Base-by-base conservation (phyloP, 2,888 invertebrate species). In the Agonum fuliginosum region DNA sequence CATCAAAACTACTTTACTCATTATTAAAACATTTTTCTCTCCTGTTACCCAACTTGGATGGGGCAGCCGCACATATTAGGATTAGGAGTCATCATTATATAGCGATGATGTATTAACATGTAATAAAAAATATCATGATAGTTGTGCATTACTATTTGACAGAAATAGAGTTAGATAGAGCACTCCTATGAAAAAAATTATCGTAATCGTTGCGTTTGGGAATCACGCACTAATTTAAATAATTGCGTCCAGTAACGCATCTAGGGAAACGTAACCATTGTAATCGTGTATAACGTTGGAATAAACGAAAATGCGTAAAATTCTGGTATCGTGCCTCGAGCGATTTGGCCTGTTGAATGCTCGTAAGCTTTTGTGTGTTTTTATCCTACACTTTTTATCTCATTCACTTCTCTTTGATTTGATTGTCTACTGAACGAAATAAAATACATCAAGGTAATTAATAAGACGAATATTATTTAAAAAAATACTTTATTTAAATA, bases 271-370 rank as follows among this genome's bases (percentile, higher is more conserved):
- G 58, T 62, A 62, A 14, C 30, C 58, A 27, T 30, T 19, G 17
- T 5, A 30, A n/a, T n/a, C n/a, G n/a, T 6, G 8, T 24, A 19
- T 67, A 41, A 12, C 67, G 30, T 65, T 62, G 10, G 30, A 14
- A 62, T 62, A 62, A 46, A 62, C 58, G 30, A 30, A 17, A 58
- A 58, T n/a, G 8, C 58, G 58, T 51, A 62, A 62, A 62, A 14
- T 27, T 19, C 51, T 17, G 20, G 62, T 58, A 46, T 73, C 58
- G 58, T 73, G 73, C 62, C 73, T 19, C 72, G 62, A 73, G 37
- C 58, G 73, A 73, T 58, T 73, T 73, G 73, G 58, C 62, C 73
- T 73, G 73, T 73, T 73, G 73, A 54, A 73, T 73, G 62, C 37
- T 37, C 67, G 67, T 58, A 73, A 62, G 62, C 37, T 37, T 41